Percentiles rank a stretch among this genome's conserved stretches.
Conservation (phyloP, 2,888 invertebrate species). For the Brenthis hecate region DNA sequence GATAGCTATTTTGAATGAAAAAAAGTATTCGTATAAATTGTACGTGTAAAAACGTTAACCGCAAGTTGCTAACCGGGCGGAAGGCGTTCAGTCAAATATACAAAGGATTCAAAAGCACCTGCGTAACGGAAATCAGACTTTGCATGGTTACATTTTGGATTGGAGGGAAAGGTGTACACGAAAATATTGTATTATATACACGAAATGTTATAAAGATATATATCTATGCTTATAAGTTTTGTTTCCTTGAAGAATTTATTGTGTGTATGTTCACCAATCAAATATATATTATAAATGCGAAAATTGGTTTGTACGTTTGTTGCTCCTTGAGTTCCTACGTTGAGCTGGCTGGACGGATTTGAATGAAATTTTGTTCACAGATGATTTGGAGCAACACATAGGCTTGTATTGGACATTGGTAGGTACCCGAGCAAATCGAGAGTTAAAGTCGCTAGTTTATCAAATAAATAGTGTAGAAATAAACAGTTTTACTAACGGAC, state of each 20-base stretch:
- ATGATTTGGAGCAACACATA: no score
- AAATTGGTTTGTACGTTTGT: no score
- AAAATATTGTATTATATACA: background rate
- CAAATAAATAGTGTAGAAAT: background rate
- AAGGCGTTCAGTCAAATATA: constrained; percentile 16
- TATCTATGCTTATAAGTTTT: background rate
- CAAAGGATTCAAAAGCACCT: constrained; percentile 34
- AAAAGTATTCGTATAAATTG: constrained; percentile 12
- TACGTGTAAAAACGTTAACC: constrained; percentile 22
- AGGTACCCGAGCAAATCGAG: no score
- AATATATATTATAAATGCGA: no score
- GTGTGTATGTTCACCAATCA: no score
- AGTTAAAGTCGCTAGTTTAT: no score
- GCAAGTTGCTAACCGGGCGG: constrained; percentile 24
- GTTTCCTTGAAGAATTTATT: no score
- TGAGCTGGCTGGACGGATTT: no score
- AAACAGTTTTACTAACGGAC: background rate
- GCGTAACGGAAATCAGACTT: constrained; percentile 30
- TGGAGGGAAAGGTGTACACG: constrained; percentile 6
- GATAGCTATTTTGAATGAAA: background rate
- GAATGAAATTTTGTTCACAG: no score
- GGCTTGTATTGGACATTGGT: no score
- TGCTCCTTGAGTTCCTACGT: no score
- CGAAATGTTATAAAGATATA: background rate
- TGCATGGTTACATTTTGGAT: background rate